Evolutionary conservation across 2,113 vertebrate genomes (phyloP), one percentile per base, ranked within the genome.

Genomic region (Gymnogyps californianus): DNA sequence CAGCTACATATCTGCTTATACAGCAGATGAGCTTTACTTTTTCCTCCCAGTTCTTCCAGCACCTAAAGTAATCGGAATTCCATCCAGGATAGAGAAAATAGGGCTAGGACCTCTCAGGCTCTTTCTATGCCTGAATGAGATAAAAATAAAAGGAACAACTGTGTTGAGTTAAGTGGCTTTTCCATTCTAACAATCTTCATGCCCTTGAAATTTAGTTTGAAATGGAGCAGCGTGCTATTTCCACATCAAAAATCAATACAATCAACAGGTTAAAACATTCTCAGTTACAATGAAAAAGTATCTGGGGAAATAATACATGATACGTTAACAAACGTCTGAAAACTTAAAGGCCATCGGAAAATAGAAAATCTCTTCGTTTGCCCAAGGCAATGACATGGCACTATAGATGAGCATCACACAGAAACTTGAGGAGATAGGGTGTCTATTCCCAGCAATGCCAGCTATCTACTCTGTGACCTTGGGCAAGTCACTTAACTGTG

Each of bases 191-290:
- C 89, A 94, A 32, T 91, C 89, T 70, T 88, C 16, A 15, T 94
- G 94, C 81, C 95, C 95, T 96, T 97, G 91, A 97, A 96, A 97
- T 95, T 95, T 83, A 96, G 93, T 95, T 95, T 93, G 93, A 96
- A 97, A 97, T 94, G 78, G 93, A 97, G 89, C 75, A 34, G 89
- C 25, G 81, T 91, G 84, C 66, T 96, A 95, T 94, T 96, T 96
- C 87, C 89, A 62, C 93, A 94, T 91, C 91, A 96, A 93, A 97
- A 97, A 97, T 97, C 96, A 96, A 97, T 97, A 95, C 81, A 91
- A 95, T 95, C 96, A 97, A 97, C 97, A 97, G 82, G 95, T 96
- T 97, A 96, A 95, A 97, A 93, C 89, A 72, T 95, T 91, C 93
- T 95, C 94, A 55, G 89, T 93, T 96, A 94, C 95, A 95, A 80